These are phyloP conservation scores for Gryon sp. DNA, from an alignment of 1,140 invertebrate genomes.

Conservation along the genomic window DNA sequence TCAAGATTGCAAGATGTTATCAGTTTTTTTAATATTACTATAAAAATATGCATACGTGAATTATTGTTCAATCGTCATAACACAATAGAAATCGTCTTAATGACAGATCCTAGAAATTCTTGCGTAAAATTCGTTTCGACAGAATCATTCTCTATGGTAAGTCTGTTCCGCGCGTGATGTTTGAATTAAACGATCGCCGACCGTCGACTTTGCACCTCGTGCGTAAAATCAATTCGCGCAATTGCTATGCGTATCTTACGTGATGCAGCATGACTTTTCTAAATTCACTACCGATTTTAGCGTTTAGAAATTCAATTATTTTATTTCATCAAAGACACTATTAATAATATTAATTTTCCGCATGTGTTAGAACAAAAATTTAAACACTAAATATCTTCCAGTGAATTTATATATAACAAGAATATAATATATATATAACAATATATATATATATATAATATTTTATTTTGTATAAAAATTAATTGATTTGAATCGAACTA, in stretches of 20 bases:
- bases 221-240: slow-evolving; percentile 56
- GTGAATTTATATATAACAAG: no score
- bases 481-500: no score
- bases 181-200: slow-evolving; percentile 45
- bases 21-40: no score
- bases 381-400: no score
- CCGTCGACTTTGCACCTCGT: slow-evolving; percentile 50
- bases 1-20: no score
- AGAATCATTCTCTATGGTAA: slow-evolving; percentile 40
- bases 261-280: slow-evolving; percentile 21
- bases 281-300: slow-evolving; percentile 38
- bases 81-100: slow-evolving; percentile 46
- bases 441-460: no score
- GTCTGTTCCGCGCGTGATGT: slow-evolving; percentile 40
- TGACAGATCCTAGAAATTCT: slow-evolving; percentile 34
- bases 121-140: slow-evolving; percentile 54
- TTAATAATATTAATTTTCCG: no score
- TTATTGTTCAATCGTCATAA: slow-evolving; percentile 20
- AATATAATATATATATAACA: no score
- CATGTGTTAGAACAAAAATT: no score
- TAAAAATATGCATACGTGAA: background rate
- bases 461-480: no score
- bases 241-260: slow-evolving; percentile 40
- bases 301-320: slow-evolving; percentile 2
- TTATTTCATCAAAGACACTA: no score